A percentile compares a stretch with the other conserved stretches of the same genome.
These are phyloP conservation scores for Phenganax stokvisi DNA, from an alignment of 92 coral and sea anemone species.

Conservation along the genomic window DNA sequence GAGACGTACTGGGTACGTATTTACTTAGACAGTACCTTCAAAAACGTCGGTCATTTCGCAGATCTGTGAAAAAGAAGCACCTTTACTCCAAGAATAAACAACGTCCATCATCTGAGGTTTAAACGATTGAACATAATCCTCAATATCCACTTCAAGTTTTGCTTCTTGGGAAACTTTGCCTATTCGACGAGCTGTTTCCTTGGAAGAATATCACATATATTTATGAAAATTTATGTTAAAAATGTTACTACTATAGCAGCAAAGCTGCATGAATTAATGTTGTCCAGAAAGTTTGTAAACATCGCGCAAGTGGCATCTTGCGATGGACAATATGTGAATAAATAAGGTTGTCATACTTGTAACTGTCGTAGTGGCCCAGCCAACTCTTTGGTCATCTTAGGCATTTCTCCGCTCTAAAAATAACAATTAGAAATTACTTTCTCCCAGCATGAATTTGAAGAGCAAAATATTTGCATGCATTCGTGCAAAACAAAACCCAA, in stretches of 20 bases:
- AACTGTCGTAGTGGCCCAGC: conserved; percentile 97
- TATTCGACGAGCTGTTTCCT: conserved; percentile 99
- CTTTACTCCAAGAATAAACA: conserved; percentile 94
- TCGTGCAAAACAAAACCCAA: too few species aligned
- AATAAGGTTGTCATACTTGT: conserved; percentile 41
- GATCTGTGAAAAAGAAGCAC: conserved; percentile 89
- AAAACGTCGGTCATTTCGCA: conserved; percentile 98
- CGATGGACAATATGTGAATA: not conserved
- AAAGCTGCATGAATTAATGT: too few species aligned
- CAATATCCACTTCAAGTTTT: conserved; percentile 82
- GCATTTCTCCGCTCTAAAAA: conserved; percentile 72
- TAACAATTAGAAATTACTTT: not conserved
- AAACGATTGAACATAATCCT: conserved; percentile 86
- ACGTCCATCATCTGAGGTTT: conserved; percentile 95
- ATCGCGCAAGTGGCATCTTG: not conserved
- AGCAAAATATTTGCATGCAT: not conserved
- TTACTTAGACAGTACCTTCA: conserved; percentile 58
- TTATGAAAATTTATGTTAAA: not conserved
- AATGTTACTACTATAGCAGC: too few species aligned
- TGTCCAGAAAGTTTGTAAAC: not conserved
- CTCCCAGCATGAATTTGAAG: not conserved
- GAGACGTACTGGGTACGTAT: not conserved
- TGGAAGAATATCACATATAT: not conserved
- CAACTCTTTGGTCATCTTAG: conserved; percentile 86
- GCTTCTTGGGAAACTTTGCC: conserved; percentile 99